Base-by-base conservation (phyloP, 2,888 invertebrate species). In the Amorpha juglandis region DNA sequence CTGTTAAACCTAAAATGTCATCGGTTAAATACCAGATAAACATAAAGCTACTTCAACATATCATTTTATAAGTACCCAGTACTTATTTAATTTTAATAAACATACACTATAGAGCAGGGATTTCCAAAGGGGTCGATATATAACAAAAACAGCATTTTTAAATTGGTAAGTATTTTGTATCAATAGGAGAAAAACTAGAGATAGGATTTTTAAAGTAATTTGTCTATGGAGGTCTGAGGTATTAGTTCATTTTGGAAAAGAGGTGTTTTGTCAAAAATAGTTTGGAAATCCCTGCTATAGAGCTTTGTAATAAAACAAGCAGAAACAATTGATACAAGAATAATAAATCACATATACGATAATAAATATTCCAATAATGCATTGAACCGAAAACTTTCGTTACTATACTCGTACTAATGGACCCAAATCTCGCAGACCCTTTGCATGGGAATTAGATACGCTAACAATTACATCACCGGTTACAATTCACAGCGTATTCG, bases 401-500 rank as follows among this genome's bases (percentile, higher is more conserved):
- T 63, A 63, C 42, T 27, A 45, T 27, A 47, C 27, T 33, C 33
- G n/a, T 47, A 53, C 53, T 48, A 48, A 63, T n/a, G 38, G 42
- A 63, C 42, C 27, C 33, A 63, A 63, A 63, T 48, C 62, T 33
- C 62, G n/a, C 27, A 27, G 62, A 16, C 35, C 63, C 50, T 63
- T 33, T 64, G 47, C 64, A 35, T 14, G 48, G 12, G 47, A 38
- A 58, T 64, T 35, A 14, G 64, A 64, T 45, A 64, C 47, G 64
- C 58, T 64, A 55, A 64, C 64, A 64, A 64, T 58, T 47, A 55
- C 64, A 47, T 55, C 47, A 64, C 33, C 47, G 9, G 21, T 16
- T 64, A 64, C 52, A 51, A 53, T 53, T 16, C 64, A 51, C 64
- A 12, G 45, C 33, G 11, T 62, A n/a, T 50, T 53, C n/a, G 42